Conservation (phyloP, 1,140 invertebrate genomes). For the Drosophila bipectinata region DNA sequence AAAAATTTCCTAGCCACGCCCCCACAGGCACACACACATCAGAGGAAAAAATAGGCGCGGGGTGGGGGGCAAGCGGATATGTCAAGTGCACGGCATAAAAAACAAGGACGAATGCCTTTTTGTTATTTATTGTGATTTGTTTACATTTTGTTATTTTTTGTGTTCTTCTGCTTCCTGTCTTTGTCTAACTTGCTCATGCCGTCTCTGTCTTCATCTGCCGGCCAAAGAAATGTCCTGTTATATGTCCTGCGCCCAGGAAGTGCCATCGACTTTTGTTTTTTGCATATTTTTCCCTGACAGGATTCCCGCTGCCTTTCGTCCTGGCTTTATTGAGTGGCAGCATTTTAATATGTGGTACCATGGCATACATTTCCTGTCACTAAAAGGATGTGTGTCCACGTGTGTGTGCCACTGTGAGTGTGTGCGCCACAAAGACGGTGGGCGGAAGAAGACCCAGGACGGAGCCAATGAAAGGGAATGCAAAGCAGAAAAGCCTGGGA, state of each 20-base stretch:
- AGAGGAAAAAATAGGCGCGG: not conserved
- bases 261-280: conserved; percentile 11
- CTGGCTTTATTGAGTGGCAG: conserved; percentile 34
- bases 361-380: conserved; percentile 18
- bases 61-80: conserved; percentile 1
- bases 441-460: not conserved
- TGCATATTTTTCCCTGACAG: conserved; percentile 23
- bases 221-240: conserved; percentile 28
- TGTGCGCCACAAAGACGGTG: not conserved
- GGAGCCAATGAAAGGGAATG: not conserved
- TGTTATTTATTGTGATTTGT: conserved; percentile 48
- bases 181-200: conserved; percentile 2
- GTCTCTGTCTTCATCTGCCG: conserved; percentile 19
- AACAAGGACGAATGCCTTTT: conserved; percentile 38
- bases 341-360: conserved; percentile 44
- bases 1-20: conserved; percentile 37
- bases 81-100: conserved; percentile 27
- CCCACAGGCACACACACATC: not conserved
- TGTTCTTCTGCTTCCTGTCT: conserved; percentile 3
- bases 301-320: not conserved
- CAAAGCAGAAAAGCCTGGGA: conserved; percentile 14
- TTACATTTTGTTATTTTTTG: conserved; percentile 31
- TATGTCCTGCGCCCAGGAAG: conserved; percentile 10
- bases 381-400: not conserved
- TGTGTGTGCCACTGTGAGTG: not conserved